Percentiles rank a stretch among this genome's conserved stretches.
Conservation (phyloP, 2,113 vertebrate species). For the Bettongia penicillata region DNA sequence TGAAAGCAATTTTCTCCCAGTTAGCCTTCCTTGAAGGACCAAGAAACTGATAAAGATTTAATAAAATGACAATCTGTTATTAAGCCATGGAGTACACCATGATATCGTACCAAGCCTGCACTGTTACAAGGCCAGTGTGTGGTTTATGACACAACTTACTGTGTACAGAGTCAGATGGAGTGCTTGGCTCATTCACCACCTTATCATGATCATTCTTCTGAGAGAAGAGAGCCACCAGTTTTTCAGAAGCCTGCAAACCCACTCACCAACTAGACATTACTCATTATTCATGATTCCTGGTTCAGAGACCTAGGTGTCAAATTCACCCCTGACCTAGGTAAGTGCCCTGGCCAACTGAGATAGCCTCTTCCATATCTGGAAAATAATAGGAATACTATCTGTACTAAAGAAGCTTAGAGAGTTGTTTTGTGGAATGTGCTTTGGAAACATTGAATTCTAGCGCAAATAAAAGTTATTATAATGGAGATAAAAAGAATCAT, state of each 20-base stretch:
- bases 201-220: background rate
- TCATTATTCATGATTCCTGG: background rate
- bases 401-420: background rate
- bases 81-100: background rate
- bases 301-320: background rate
- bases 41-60: background rate
- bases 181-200: background rate
- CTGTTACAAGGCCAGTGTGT: background rate
- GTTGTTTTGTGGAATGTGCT: background rate
- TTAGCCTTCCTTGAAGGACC: slow-evolving; percentile 33
- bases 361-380: background rate
- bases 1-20: background rate
- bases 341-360: background rate
- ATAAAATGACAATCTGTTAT: background rate
- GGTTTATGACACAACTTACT: background rate
- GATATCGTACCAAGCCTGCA: background rate
- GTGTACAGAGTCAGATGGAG: background rate
- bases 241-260: background rate
- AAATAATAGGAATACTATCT: background rate
- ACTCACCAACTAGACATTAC: no score
- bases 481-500: background rate
- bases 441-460: background rate
- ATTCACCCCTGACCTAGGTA: background rate
- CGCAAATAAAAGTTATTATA: background rate
- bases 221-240: background rate